Percentiles rank a stretch among this genome's conserved stretches.
Evolutionary conservation across 1,140 invertebrate species (phyloP).

Genomic region (Macrostomum lignano): DNA sequence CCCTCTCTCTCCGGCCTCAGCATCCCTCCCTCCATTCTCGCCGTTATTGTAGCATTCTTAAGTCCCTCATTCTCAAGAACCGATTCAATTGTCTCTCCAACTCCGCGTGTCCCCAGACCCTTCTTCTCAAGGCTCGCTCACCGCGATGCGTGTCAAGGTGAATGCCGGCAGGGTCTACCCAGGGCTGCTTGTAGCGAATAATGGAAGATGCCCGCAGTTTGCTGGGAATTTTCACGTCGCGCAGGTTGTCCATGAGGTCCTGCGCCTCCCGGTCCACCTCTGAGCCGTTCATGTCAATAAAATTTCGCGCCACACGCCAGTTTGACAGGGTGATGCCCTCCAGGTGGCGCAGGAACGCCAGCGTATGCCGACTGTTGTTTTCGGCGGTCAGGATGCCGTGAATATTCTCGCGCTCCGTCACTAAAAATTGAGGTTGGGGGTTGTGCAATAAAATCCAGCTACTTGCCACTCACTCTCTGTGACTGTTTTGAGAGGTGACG

Average conservation of each 20-base stretch:
- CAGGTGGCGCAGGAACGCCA: slow-evolving; percentile 79
- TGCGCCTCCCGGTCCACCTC: slow-evolving; percentile 71
- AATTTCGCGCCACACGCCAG: slow-evolving; percentile 55
- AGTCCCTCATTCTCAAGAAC: too few relatives aligned
- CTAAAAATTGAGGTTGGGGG: too few relatives aligned
- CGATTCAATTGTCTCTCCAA: too few relatives aligned
- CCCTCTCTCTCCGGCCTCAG: too few relatives aligned
- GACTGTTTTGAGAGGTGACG: too few relatives aligned
- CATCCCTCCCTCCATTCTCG: too few relatives aligned
- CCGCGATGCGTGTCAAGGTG: slow-evolving; percentile 13
- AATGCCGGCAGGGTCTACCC: slow-evolving; percentile 1
- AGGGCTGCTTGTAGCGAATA: slow-evolving; percentile 7
- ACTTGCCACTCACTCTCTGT: too few relatives aligned
- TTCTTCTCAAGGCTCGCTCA: too few relatives aligned
- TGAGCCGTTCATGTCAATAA: slow-evolving; percentile 65
- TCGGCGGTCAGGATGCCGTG: slow-evolving; percentile 70
- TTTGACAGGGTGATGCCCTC: slow-evolving; percentile 89
- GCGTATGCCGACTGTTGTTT: slow-evolving; percentile 73
- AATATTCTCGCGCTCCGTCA: slow-evolving; percentile 84
- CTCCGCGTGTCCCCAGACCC: too few relatives aligned
- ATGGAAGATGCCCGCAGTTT: slow-evolving; percentile 15
- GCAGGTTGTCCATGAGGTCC: slow-evolving; percentile 53
- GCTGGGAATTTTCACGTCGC: slow-evolving; percentile 38
- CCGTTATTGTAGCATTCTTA: too few relatives aligned
- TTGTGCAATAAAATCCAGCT: too few relatives aligned